Base-by-base conservation (phyloP, 2,888 invertebrate genomes). In the Lycophotia porphyrea region DNA sequence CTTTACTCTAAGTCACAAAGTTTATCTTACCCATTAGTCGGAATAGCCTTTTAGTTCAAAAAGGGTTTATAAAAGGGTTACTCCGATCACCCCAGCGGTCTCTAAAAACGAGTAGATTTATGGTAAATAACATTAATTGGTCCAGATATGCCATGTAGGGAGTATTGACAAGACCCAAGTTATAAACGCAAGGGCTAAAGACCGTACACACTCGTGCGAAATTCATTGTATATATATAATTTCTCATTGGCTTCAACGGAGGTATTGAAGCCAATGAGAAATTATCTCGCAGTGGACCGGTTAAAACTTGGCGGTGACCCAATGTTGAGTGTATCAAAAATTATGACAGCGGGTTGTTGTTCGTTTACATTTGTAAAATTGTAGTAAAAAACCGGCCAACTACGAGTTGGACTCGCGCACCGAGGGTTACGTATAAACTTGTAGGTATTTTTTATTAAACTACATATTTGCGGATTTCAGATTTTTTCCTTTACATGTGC, bases 81-180 rank as follows among this genome's bases (percentile, higher is more conserved):
- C 52, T 58, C 31, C 21, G 73, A 80, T 81, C 71, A 77, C 65
- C 61, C 70, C 31, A 64, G 42, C 39, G 78, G 63, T 65, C 66
- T 69, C 70, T 75, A 71, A 78, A 83, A 89, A 84, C 83, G 72
- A 83, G 82, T 80, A 74, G 86, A 84, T 81, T 87, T 84, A 89
- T 89, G 88, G 88, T 87, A 85, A 89, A 88, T 87, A 81, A 80
- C 77, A 88, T 86, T 91, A 90, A 91, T 91, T 90, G 89, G 87
- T 88, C 78, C 84, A 81, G 87, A 82, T 85, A 78, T 75, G 31
- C 87, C 86, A 73, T 84, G 31, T 83, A 85, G n/a, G 85, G 85
- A 65, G 65, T 68, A 74, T 71, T 78, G 86, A 74, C 84, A 84
- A 80, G 86, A 80, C 84, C 61, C 4, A 82, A 84, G 83, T 85